Base-by-base conservation (phyloP, 2,113 vertebrate genomes). In the Pelmatolapia mariae region DNA sequence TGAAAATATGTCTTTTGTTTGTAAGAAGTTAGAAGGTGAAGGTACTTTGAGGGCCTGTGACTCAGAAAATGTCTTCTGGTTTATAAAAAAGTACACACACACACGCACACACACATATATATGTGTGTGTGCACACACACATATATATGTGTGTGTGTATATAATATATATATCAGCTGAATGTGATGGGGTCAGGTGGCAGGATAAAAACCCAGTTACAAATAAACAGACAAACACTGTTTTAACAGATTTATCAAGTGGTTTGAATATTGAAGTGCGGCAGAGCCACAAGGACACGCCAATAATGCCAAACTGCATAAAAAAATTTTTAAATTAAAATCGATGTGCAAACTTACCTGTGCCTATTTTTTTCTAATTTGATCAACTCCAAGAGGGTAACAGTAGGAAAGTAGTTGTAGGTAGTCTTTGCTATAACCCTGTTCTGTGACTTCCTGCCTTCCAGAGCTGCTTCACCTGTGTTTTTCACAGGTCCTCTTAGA, bases 321-420 rank as follows among this genome's bases (percentile, higher is more conserved):
- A 66, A n/a, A 3, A 1, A 0, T 4, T 26, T 1, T 16, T 0
- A 0, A 66, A 38, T 66, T 38, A 13, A 1, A 66, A 38, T 66
- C 33, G 22, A 13, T 66, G 33, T 38, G 33, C 4, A 66, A 66
- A 36, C 31, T 38, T 63, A 63, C 31, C 18, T 0, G n/a, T 5
- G 61, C 10, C 33, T 66, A 66, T 22, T 66, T 66, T 66, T 59
- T 13, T 66, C 33, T n/a, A 66, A 66, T 66, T 66, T 66, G 19
- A 66, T 38, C 0, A n/a, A 66, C 61, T 66, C 36, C 36, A 71
- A 40, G 36, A 45, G n/a, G 38, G 12, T 43, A 43, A 71, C 66
- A 15, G 66, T n/a, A 24, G 12, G 38, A 24, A 71, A 15, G 66
- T 4, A 71, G 59, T 19, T 63, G 29, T 63, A 63, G 5, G 59